These are phyloP conservation scores for Hypanus sabinus DNA, from an alignment of 2,113 vertebrate genomes.

Conservation along the genomic window DNA sequence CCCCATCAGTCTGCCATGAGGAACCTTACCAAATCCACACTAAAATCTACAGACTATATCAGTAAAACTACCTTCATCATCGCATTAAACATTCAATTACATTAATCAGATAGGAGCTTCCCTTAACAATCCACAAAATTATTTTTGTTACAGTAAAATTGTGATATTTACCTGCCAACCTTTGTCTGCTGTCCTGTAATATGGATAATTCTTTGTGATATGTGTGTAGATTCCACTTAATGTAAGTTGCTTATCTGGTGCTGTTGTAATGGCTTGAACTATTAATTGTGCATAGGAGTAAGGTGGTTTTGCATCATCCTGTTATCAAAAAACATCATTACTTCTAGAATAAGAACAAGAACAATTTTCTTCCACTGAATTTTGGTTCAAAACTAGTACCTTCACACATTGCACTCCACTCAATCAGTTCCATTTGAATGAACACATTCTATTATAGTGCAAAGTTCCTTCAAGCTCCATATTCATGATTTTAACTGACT, in stretches of 20 bases:
- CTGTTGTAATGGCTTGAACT: slow-evolving; percentile 93
- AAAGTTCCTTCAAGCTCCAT: not conserved
- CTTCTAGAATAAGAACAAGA: not conserved
- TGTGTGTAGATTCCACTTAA: slow-evolving; percentile 94
- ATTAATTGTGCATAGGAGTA: slow-evolving; percentile 94
- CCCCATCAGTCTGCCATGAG: too few relatives aligned
- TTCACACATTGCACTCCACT: not conserved
- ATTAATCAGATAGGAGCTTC: too few relatives aligned
- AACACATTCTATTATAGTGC: not conserved
- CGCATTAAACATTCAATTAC: too few relatives aligned
- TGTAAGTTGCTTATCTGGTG: slow-evolving; percentile 88
- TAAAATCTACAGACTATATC: too few relatives aligned
- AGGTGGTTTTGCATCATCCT: slow-evolving; percentile 95
- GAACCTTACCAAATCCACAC: too few relatives aligned
- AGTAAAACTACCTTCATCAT: too few relatives aligned
- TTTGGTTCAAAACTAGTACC: not conserved
- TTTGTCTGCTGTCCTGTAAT: slow-evolving; percentile 95
- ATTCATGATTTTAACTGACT: not conserved
- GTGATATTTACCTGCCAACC: slow-evolving; percentile 84
- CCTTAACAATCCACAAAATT: too few relatives aligned
- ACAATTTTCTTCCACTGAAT: not conserved
- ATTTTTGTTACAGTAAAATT: not conserved
- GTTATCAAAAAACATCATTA: slow-evolving; percentile 38
- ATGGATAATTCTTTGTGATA: slow-evolving; percentile 94
- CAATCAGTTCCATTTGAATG: not conserved